Conservation (phyloP, 2,888 invertebrate genomes). For the Tetranychus truncatus region DNA sequence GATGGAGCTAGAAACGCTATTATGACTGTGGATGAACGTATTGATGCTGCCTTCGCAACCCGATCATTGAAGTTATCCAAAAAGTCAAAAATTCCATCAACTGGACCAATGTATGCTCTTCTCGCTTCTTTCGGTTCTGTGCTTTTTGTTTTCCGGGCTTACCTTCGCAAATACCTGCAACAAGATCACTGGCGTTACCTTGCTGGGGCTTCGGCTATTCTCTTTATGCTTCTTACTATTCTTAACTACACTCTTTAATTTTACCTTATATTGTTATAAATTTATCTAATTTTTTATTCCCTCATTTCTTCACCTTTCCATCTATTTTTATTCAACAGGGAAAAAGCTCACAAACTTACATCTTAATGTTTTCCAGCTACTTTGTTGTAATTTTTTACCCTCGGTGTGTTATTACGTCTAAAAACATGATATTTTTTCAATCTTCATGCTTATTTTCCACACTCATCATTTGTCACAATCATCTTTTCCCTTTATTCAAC, state of each 20-base stretch:
- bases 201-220: background rate
- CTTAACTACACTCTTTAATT: background rate
- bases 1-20: conserved; percentile 34
- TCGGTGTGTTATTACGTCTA: too few relatives aligned
- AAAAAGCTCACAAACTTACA: too few relatives aligned
- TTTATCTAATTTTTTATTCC: too few relatives aligned
- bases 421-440: too few relatives aligned
- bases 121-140: background rate
- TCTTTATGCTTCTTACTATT: background rate
- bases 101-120: background rate
- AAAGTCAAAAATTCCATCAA: background rate
- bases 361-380: too few relatives aligned
- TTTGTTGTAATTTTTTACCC: too few relatives aligned
- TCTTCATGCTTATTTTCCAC: too few relatives aligned
- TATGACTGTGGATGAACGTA: conserved; percentile 27
- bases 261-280: too few relatives aligned
- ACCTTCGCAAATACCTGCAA: background rate
- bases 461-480: too few relatives aligned
- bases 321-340: too few relatives aligned
- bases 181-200: background rate
- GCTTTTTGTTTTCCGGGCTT: background rate
- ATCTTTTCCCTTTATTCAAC: too few relatives aligned
- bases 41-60: conserved; percentile 19
- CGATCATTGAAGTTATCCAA: conserved; percentile 1
- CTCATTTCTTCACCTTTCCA: too few relatives aligned